Base-by-base conservation (phyloP, 2,113 vertebrate genomes). In the Jaculus jaculus region DNA sequence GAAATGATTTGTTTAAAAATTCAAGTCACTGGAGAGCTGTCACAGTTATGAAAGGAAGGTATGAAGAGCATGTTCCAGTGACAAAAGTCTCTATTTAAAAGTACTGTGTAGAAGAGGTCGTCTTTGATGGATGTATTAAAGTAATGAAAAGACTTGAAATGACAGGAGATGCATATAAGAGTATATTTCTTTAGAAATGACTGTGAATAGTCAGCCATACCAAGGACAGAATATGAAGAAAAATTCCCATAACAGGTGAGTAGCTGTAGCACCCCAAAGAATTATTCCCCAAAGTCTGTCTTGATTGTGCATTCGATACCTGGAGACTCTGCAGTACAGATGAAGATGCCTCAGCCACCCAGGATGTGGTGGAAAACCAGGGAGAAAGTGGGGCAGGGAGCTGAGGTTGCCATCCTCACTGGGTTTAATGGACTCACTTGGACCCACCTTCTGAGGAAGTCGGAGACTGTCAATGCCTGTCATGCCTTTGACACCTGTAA, bases 351-450 rank as follows among this genome's bases (percentile, higher is more conserved):
- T 58, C 63, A 39, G 12, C 2, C 32, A 32, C 8, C 15, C 51
- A 61, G 37, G 12, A 39, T 16, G 4, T 66, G 87, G 79, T 80
- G 78, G 77, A 92, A 75, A 60, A 2, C 30, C n/a, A 2, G 3
- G 39, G 17, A 0, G 65, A 60, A 16, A 18, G 1, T 0, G 8
- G 39, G 10, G 10, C 26, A 2, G 8, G 39, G 26, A 42, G 8
- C 3, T 4, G 26, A 1, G 20, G 7, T 47, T 37, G 28, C 28
- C 2, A 2, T 24, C 24, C 1, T 63, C 42, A 13, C 6, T 26
- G 34, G 37, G 11, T 66, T 34, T 58, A 4, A 23, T n/a, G 71
- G 15, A 37, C 63, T 3, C 8, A 54, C 60, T 18, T 84, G 32
- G 51, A 73, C 7, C 1, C 28, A 7, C 51, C 73, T 71, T 92